Evolutionary conservation across 2,797 vertebrate genomes (phyloP).

Genomic region (Siniperca undulata): DNA sequence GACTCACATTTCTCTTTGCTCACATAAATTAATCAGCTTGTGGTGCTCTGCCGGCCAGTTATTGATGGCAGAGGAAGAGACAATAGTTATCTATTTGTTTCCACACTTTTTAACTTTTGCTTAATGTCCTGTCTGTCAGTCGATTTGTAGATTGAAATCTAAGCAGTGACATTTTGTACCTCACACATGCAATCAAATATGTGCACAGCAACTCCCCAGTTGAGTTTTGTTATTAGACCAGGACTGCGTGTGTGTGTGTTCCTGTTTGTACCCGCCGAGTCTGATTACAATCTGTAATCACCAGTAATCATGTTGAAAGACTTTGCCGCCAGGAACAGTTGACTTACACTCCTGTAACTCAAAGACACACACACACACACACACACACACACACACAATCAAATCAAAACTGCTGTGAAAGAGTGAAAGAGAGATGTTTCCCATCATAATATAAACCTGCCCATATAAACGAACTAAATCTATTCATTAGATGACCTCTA

Average conservation of each 20-base stretch:
- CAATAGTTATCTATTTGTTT: slow-evolving; percentile 25
- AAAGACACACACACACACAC: slow-evolving; percentile 4
- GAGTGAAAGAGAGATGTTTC: not conserved
- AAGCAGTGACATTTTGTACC: slow-evolving; percentile 20
- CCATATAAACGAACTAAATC: not conserved
- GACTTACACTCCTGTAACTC: slow-evolving; percentile 43
- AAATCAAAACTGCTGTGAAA: not conserved
- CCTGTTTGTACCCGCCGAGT: slow-evolving; percentile 7
- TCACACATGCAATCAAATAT: not conserved
- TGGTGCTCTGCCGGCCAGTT: not conserved
- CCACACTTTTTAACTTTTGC: not conserved
- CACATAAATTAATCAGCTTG: slow-evolving; percentile 9
- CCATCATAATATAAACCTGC: not conserved
- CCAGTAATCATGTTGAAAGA: slow-evolving; percentile 51
- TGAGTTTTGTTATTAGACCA: slow-evolving; percentile 6
- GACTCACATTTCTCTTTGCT: not conserved
- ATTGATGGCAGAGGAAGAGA: slow-evolving; percentile 15
- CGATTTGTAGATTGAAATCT: slow-evolving; percentile 4
- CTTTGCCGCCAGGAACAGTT: slow-evolving; percentile 55
- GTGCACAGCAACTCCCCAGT: not conserved
- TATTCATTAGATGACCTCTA: not conserved
- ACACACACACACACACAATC: slow-evolving; percentile 8
- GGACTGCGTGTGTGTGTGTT: slow-evolving; percentile 14
- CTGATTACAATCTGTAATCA: slow-evolving; percentile 61
- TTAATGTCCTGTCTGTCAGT: slow-evolving; percentile 36